Conservation (phyloP, 1,140 invertebrate species). For the Drosophila dunni region DNA sequence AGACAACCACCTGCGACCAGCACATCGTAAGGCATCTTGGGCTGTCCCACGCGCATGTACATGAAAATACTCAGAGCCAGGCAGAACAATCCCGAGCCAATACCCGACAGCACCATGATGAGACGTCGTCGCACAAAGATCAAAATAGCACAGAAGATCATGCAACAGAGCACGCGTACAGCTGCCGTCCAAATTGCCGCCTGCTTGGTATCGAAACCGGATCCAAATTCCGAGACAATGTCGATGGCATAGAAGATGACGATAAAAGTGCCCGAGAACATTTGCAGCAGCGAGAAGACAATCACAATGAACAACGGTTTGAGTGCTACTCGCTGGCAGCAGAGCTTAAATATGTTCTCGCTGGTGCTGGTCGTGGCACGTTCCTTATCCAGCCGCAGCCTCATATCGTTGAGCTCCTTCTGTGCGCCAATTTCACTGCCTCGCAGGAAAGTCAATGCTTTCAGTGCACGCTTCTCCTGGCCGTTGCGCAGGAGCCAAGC, state of each 20-base stretch:
- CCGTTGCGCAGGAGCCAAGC: conserved; percentile 88
- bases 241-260: conserved; percentile 91
- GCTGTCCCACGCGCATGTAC: conserved; percentile 80
- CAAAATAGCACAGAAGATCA: conserved; percentile 88
- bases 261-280: conserved; percentile 89
- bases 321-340: conserved; percentile 86
- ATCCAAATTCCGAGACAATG: conserved; percentile 87
- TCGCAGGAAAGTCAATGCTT: conserved; percentile 88
- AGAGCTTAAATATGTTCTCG: conserved; percentile 85
- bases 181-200: conserved; percentile 88
- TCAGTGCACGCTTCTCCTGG: conserved; percentile 87
- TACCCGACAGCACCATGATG: conserved; percentile 87
- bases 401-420: conserved; percentile 72
- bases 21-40: conserved; percentile 79
- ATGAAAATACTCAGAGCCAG: conserved; percentile 86
- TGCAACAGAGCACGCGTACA: conserved; percentile 87
- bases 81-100: conserved; percentile 87
- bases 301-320: conserved; percentile 90
- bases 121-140: conserved; percentile 87
- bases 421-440: conserved; percentile 87
- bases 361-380: conserved; percentile 84
- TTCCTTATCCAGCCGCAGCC: conserved; percentile 85
- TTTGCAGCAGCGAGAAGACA: conserved; percentile 89
- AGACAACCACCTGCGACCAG: conserved; percentile 86
- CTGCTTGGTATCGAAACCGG: conserved; percentile 84